Evolutionary conservation across 2,113 vertebrate species (phyloP), one percentile per base, ranked within the genome.

Genomic region (Salvelinus namaycush): DNA sequence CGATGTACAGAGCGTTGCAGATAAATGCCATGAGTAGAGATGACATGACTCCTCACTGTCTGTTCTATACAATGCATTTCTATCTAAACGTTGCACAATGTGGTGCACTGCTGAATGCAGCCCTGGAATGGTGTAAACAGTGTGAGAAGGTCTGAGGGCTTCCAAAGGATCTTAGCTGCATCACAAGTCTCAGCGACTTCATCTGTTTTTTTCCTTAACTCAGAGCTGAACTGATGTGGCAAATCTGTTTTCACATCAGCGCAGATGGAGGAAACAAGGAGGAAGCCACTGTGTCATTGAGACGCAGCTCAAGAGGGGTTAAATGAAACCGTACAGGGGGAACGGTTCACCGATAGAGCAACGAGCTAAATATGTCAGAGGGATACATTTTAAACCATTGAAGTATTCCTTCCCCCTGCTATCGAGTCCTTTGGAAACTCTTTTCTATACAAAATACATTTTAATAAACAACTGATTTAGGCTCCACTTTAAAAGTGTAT

Each of bases 111-210:
- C 39, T 12, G 39, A 44, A 44, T 44, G 9, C 3, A 14, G 14
- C 51, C 51, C 51, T 18, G 49, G 81, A 85, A 80, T 85, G 88
- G 83, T 89, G 89, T 90, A 80, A 90, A 90, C 87, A 83, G 81
- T 75, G 27, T 31, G 72, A 84, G 68, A 72, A 29, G 72, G 68
- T 67, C 71, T 54, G 74, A 75, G 39, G 39, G 68, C 72, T 57
- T 77, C 74, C 74, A 68, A 76, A 71, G 48, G 70, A 74, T 64
- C 22, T 14, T 39, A 24, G 80, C 68, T 76, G 22, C 80, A 54
- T 84, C 84, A 78, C 83, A 81, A 81, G 71, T 78, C 24, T 34
- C 3, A 11, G 68, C 5, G 51, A 16, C 14, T 54, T 54, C 51
- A 3, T 75, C 12, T 75, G 70, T 76, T 75, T 80, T 20, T n/a